phyloP scores from a whole-genome alignment of 1,140 invertebrate species.

The Drosophila sechellia region DNA sequence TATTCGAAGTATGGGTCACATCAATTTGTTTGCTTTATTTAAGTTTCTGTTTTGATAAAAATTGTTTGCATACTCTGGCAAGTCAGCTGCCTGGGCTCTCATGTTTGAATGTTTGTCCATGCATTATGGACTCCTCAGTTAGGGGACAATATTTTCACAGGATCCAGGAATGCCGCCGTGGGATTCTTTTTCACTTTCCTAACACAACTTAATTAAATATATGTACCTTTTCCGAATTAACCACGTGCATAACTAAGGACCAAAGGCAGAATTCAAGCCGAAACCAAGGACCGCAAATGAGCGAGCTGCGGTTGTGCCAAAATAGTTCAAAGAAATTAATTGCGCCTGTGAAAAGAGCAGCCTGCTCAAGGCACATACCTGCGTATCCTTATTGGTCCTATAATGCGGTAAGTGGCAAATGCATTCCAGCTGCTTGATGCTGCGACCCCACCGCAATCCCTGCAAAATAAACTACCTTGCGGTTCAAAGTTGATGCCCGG shows the following conservation, averaged over 20 bases:
- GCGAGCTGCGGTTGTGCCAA: slow-evolving; percentile 17
- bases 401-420: slow-evolving; percentile 59
- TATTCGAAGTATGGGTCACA: slow-evolving; percentile 41
- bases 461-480: slow-evolving; percentile 77
- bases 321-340: slow-evolving; percentile 77
- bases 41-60: slow-evolving; percentile 73
- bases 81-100: slow-evolving; percentile 34
- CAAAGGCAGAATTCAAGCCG: slow-evolving; percentile 43
- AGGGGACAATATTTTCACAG: slow-evolving; percentile 53
- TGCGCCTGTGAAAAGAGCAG: slow-evolving; percentile 31
- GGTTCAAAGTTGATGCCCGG: slow-evolving; percentile 79
- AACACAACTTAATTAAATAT: slow-evolving; percentile 65
- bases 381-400: slow-evolving; percentile 71
- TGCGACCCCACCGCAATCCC: slow-evolving; percentile 55
- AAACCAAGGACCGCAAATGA: slow-evolving; percentile 39
- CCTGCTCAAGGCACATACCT: slow-evolving; percentile 41
- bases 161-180: slow-evolving; percentile 1
- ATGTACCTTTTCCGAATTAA: slow-evolving; percentile 53
- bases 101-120: slow-evolving; percentile 59
- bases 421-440: slow-evolving; percentile 55
- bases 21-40: slow-evolving; percentile 81
- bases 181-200: not conserved
- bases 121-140: slow-evolving; percentile 45
- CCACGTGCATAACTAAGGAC: slow-evolving; percentile 70
- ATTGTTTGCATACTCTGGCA: slow-evolving; percentile 63